phyloP scores from a whole-genome alignment of 2,113 vertebrate species.

The Carassius carassius region DNA sequence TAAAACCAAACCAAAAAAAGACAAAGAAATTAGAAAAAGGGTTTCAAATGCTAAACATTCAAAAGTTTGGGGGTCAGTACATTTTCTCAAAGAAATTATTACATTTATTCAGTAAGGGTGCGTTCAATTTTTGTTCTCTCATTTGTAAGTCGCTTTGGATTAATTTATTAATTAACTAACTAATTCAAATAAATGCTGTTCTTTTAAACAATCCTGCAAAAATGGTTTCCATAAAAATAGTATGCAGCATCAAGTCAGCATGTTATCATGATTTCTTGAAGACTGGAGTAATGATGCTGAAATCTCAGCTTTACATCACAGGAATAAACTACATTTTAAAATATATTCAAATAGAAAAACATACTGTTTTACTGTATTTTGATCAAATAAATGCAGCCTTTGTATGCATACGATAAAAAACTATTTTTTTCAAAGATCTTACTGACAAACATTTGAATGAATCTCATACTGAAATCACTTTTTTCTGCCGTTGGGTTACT shows the following conservation, averaged over 20 bases:
- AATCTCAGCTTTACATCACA: background rate
- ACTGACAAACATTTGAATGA: background rate
- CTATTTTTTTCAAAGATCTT: background rate
- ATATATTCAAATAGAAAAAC: background rate
- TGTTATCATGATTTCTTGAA: background rate
- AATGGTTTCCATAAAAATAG: background rate
- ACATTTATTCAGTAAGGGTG: too few relatives aligned
- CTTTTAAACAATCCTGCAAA: too few relatives aligned
- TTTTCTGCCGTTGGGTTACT: background rate
- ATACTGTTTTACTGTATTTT: background rate
- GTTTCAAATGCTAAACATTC: background rate
- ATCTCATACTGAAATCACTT: background rate
- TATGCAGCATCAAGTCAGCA: background rate
- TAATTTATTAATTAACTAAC: too few relatives aligned
- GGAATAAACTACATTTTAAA: background rate
- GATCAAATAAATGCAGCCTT: background rate
- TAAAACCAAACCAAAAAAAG: background rate
- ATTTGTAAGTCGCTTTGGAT: too few relatives aligned
- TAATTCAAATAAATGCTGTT: too few relatives aligned
- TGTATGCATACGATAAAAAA: background rate
- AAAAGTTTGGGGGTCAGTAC: background rate
- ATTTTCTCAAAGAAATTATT: background rate
- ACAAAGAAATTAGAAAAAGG: background rate
- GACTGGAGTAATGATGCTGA: background rate
- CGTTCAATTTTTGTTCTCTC: too few relatives aligned